Base-by-base conservation (phyloP, 2,888 invertebrate species). In the Ophion obscuratus region DNA sequence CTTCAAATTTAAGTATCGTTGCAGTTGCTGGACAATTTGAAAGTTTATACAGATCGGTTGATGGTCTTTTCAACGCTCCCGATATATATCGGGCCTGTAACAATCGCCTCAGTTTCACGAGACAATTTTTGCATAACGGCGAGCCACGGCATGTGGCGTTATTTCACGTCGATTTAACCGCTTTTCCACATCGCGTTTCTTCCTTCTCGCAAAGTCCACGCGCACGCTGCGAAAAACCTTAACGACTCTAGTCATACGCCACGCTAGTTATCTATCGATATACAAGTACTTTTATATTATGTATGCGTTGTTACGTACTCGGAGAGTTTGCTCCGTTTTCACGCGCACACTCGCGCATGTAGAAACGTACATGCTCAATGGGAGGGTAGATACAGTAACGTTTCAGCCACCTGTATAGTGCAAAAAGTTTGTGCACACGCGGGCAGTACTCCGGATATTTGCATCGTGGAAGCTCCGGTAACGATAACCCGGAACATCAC, bases 401-500 rank as follows among this genome's bases (percentile, higher is more conserved):
- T 61, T 59, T 53, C 31, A 81, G 31, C 66, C 75, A 85, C 78
- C 81, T 74, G 74, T 79, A 71, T 70, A 68, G 20, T 20, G 17
- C 53, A 62, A 64, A 64, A 64, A 64, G 47, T n/a, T 66, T 66
- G 64, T 24, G 70, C 79, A 70, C 70, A 73, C 66, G 73, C 68
- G 66, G 62, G 36, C 36, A 31, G 44, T 71, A 53, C 44, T 44
- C 62, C 82, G 82, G 82, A 82, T 76, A 62, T 83, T 79, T 76
- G 79, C 79, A 82, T 79, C 82, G 67, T 75, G 71, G 85, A 70
- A 75, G 61, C 66, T 44, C 24, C 71, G 71, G 82, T 83, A 83
- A 82, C 82, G 75, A 85, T 83, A 82, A 85, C 61, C 82, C 66
- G 66, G 64, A 82, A 79, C 78, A 79, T 82, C 85, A 85, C 85